phyloP scores from a whole-genome alignment of 2,113 vertebrate genomes.

The Podarcis cretensis region DNA sequence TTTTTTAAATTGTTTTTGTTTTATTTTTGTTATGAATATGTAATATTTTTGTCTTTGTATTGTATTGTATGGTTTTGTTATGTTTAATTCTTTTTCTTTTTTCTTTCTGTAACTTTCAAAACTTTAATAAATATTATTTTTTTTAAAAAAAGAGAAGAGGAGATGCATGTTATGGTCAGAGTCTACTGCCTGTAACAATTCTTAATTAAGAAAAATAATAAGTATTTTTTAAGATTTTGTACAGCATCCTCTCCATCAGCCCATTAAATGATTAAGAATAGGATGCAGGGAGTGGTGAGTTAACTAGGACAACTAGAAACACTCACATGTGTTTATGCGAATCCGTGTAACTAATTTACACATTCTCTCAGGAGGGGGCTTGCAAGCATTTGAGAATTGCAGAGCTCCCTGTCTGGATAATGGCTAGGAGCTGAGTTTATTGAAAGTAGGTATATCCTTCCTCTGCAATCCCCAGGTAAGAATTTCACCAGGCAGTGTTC shows the following conservation, averaged over 20 bases:
- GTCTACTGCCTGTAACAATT: background rate
- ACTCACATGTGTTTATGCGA: background rate
- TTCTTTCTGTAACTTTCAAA: too few species aligned
- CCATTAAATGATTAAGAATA: background rate
- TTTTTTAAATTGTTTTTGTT: too few species aligned
- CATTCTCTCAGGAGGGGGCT: background rate
- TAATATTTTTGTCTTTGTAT: too few species aligned
- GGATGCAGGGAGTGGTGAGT: background rate
- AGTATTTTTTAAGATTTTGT: background rate
- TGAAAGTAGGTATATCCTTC: background rate
- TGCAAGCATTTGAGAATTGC: background rate
- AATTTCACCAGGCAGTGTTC: background rate
- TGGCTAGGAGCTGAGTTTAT: background rate
- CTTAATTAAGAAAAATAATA: background rate
- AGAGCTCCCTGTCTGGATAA: rapidly evolving
- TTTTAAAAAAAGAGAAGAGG: too few species aligned
- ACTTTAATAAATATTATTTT: too few species aligned
- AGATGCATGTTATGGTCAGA: background rate
- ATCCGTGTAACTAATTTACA: background rate
- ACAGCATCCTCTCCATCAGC: background rate
- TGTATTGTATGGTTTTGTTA: too few species aligned
- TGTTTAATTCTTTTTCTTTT: too few species aligned
- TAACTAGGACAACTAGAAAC: background rate
- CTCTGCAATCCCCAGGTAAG: background rate
- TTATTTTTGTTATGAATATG: too few species aligned